Conservation (phyloP, 2,113 vertebrate genomes). For the Lathamus discolor region DNA sequence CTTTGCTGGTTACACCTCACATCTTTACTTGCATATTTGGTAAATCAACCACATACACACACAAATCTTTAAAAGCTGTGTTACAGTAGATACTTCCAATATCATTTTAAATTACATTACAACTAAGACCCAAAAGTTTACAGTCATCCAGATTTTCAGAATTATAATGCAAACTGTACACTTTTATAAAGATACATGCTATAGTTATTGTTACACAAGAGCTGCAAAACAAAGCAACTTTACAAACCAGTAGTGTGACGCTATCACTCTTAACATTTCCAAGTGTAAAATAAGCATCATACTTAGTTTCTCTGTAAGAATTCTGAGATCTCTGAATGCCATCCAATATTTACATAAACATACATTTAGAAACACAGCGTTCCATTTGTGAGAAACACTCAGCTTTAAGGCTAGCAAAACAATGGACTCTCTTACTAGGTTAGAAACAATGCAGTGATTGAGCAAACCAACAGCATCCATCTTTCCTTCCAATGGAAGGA, state of each 20-base stretch:
- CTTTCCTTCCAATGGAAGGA: not conserved
- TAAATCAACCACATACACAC: not conserved
- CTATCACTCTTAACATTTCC: not conserved
- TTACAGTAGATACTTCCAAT: not conserved
- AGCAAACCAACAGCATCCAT: not conserved
- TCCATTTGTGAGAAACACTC: not conserved
- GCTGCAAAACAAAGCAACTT: not conserved
- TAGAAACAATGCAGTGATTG: not conserved
- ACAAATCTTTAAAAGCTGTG: not conserved
- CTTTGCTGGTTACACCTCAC: not conserved
- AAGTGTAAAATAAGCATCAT: not conserved
- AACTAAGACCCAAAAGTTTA: not conserved
- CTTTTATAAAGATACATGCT: not conserved
- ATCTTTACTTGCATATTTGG: not conserved
- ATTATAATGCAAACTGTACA: not conserved
- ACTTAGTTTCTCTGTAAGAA: not conserved
- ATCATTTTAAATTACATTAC: not conserved
- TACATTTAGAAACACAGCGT: not conserved
- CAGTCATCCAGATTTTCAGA: not conserved
- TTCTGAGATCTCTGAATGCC: not conserved
- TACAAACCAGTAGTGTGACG: not conserved
- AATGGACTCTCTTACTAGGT: not conserved
- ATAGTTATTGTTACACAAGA: not conserved
- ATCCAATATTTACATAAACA: not conserved
- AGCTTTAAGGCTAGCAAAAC: not conserved